phyloP scores from a whole-genome alignment of 2,888 invertebrate genomes.

The Capitulum mitella region DNA sequence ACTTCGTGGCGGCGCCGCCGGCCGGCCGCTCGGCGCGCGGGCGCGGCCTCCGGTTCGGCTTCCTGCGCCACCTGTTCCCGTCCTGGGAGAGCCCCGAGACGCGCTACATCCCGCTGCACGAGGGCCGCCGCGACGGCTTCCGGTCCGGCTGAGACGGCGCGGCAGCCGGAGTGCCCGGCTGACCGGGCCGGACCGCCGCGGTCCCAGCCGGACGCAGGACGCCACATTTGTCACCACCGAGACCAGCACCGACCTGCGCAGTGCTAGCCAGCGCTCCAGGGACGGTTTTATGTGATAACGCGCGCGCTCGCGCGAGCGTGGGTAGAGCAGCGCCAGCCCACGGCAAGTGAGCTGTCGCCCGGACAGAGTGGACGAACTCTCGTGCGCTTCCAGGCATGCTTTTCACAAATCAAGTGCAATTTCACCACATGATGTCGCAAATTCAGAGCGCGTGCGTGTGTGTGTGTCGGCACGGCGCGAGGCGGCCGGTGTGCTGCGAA shows the following conservation, averaged over 20 bases:
- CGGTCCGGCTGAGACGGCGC: not conserved
- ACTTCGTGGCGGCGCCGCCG: not conserved
- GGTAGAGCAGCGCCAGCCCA: too few relatives aligned
- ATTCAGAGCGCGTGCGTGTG: not conserved
- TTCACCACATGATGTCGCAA: not conserved
- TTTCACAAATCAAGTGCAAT: conserved; percentile 4
- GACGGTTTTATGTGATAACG: not conserved
- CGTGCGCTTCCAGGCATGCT: not conserved
- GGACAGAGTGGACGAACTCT: too few relatives aligned
- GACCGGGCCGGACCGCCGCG: not conserved
- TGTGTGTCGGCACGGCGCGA: too few relatives aligned
- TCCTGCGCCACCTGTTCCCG: conserved; percentile 11
- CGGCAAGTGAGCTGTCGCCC: too few relatives aligned
- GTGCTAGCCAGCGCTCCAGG: not conserved
- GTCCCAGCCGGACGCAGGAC: not conserved
- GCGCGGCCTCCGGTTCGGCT: not conserved
- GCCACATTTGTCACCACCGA: not conserved
- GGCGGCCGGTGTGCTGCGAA: too few relatives aligned
- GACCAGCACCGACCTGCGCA: not conserved
- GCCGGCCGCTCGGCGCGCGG: not conserved
- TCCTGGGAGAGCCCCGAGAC: not conserved
- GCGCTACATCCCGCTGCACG: conserved; percentile 11
- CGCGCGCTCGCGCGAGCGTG: not conserved
- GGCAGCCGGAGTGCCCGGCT: not conserved
- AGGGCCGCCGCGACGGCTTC: not conserved